Base-by-base conservation (phyloP, 2,888 invertebrate species). In the Nowickia ferox region DNA sequence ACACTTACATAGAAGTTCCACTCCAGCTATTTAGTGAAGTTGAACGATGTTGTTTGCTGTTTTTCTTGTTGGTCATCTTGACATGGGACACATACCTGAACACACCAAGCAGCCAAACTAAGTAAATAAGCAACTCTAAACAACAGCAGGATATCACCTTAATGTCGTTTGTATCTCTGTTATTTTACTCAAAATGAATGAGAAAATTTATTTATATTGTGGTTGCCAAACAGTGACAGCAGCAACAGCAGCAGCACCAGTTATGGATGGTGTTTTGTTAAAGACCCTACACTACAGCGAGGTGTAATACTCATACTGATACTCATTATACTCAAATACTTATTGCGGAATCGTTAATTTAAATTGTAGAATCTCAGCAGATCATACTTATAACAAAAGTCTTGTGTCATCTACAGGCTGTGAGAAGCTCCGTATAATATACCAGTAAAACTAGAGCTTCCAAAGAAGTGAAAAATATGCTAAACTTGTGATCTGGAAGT, bases 121-220 rank as follows among this genome's bases (percentile, higher is more conserved):
- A 74, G 57, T 59, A 71, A 81, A 68, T 74, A 81, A 59, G 30
- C 15, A 66, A 74, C 74, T 30, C 30, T 53, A 48, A 79, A 68
- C 82, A 86, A 82, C 86, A 86, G 86, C 86, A 83, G 86, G 86
- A 83, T 86, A 86, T 86, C 79, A 83, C 76, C 75, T 86, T 78
- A 86, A 79, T 83, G 79, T 86, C 71, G 66, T 72, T 82, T 75
- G 65, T 79, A 79, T 82, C 78, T 86, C 57, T 55, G 74, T 65
- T 51, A 63, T 79, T 77, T 81, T 17, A 42, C 63, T 79, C 15
- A 68, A 55, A 59, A 38, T 40, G 40, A 42, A 79, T 63, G 51
- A 68, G 74, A 78, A 82, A 57, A 82, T 77, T 81, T 81, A 83
- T 83, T 83, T 86, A 86, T 79, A 76, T 86, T 51, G 48, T 83